phyloP scores from a whole-genome alignment of 2,113 vertebrate genomes.

The Baryphthengus martii region DNA sequence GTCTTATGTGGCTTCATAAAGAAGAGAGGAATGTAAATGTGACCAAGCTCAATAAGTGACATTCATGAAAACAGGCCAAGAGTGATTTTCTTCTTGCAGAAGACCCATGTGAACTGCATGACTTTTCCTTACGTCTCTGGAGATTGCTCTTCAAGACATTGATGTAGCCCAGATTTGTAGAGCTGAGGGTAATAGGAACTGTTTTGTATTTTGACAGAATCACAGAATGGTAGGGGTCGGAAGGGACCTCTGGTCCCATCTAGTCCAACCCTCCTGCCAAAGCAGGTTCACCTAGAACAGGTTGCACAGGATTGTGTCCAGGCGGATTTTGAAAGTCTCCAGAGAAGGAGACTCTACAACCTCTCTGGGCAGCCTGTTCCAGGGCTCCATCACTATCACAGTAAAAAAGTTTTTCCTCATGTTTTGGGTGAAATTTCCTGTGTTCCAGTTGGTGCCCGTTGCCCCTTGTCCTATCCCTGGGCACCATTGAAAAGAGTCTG shows the following conservation, averaged over 20 bases:
- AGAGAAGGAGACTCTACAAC: background rate
- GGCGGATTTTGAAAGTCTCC: background rate
- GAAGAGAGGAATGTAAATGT: background rate
- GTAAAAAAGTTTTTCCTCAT: background rate
- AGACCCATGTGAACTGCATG: background rate
- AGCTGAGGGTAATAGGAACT: background rate
- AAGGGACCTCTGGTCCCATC: background rate
- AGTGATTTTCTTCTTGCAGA: background rate
- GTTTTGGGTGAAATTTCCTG: background rate
- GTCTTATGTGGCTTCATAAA: background rate
- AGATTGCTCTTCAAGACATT: background rate
- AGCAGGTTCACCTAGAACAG: background rate
- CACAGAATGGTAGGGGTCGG: background rate
- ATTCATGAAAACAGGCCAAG: background rate
- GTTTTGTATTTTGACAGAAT: background rate
- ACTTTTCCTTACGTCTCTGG: background rate
- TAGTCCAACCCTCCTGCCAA: background rate
- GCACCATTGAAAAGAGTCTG: background rate
- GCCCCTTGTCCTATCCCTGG: background rate
- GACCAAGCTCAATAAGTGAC: background rate
- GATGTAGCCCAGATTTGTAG: background rate
- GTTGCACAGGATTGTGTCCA: background rate
- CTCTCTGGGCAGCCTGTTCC: background rate
- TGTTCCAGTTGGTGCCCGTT: background rate
- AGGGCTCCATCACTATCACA: background rate